phyloP scores from a whole-genome alignment of 2,888 invertebrate species.

The Cenopis cana region DNA sequence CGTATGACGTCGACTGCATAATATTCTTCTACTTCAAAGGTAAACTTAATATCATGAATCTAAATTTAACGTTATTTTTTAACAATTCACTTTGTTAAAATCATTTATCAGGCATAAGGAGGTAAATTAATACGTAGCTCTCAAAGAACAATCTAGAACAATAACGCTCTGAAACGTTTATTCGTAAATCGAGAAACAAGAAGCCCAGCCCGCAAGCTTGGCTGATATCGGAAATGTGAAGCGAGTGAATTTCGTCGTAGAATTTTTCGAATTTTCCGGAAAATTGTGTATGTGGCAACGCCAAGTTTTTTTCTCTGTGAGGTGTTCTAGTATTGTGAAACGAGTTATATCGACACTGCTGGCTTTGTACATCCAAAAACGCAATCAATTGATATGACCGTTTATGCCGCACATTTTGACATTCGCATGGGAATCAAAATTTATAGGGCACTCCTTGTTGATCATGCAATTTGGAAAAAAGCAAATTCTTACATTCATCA shows the following conservation, averaged over 20 bases:
- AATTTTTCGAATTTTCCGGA: constrained; percentile 3
- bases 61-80: too few relatives aligned
- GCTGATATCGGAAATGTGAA: constrained; percentile 14
- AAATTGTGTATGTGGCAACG: neutral
- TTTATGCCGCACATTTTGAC: too few relatives aligned
- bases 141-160: constrained; percentile 6
- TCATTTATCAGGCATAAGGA: neutral
- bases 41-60: too few relatives aligned
- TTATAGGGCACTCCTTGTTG: too few relatives aligned
- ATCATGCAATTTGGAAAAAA: too few relatives aligned
- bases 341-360: neutral
- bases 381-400: too few relatives aligned
- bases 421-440: too few relatives aligned
- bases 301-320: constrained; percentile 5
- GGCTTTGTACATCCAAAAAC: neutral
- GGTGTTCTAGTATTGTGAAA: neutral
- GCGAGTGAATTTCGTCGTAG: constrained; percentile 1
- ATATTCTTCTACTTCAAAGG: too few relatives aligned
- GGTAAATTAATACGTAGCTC: neutral
- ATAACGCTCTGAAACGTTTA: neutral
- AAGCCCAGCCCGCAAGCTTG: neutral
- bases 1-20: too few relatives aligned
- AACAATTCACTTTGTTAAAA: too few relatives aligned
- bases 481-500: too few relatives aligned
- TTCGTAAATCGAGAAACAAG: neutral